phyloP scores from a whole-genome alignment of 2,113 vertebrate species.

The Ellobius talpinus region DNA sequence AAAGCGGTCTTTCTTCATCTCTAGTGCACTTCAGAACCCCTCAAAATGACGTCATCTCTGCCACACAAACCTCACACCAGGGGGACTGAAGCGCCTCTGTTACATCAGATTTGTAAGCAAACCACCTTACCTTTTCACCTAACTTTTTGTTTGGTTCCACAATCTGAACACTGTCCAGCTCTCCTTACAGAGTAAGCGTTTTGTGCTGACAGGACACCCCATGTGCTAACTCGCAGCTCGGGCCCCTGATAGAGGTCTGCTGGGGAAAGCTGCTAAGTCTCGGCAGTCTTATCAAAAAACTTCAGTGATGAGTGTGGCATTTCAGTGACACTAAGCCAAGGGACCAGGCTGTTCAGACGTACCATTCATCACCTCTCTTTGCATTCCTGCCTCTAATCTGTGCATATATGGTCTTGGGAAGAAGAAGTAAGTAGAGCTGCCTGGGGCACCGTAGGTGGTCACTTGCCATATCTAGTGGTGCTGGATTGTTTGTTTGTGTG shows the following conservation, averaged over 20 bases:
- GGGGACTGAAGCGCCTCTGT: accelerated
- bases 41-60: background rate
- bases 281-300: slow-evolving; percentile 78
- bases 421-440: background rate
- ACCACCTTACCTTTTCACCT: slow-evolving; percentile 38
- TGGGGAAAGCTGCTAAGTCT: slow-evolving; percentile 76
- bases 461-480: background rate
- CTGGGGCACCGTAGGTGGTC: background rate
- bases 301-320: slow-evolving; percentile 82
- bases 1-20: slow-evolving; percentile 60
- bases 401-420: slow-evolving; percentile 64
- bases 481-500: slow-evolving; percentile 44
- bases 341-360: slow-evolving; percentile 68
- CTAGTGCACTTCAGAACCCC: background rate
- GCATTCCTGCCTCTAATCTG: slow-evolving; percentile 60
- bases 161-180: background rate
- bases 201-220: slow-evolving; percentile 83
- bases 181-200: slow-evolving; percentile 39
- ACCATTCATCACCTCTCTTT: slow-evolving; percentile 76
- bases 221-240: slow-evolving; percentile 79
- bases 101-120: slow-evolving; percentile 13
- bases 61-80: background rate
- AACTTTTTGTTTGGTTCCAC: slow-evolving; percentile 19
- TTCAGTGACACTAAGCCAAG: slow-evolving; percentile 81
- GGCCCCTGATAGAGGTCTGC: slow-evolving; percentile 66